These are phyloP conservation scores for Sinocyclocheilus rhinocerous DNA, from an alignment of 2,113 vertebrate genomes.

Conservation along the genomic window DNA sequence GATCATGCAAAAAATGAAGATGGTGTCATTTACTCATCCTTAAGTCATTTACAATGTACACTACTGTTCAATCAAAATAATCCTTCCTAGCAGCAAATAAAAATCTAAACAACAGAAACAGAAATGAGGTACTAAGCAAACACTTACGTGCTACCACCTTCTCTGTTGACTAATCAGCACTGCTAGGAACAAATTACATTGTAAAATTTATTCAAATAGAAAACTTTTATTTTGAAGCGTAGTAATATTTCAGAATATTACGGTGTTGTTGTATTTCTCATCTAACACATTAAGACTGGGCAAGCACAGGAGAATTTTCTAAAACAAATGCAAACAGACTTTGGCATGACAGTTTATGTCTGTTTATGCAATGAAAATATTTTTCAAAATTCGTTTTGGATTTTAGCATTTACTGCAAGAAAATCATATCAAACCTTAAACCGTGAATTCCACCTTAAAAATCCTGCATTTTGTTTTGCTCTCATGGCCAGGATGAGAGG, in stretches of 20 bases:
- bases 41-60: neutral
- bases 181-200: neutral
- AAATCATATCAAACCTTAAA: neutral
- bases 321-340: neutral
- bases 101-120: no score
- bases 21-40: neutral
- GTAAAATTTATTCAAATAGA: neutral
- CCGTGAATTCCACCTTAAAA: slow-evolving; percentile 44
- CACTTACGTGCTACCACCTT: no score
- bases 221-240: no score
- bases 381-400: neutral
- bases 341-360: neutral
- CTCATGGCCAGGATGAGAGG: slow-evolving; percentile 11
- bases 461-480: slow-evolving; percentile 20
- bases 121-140: no score
- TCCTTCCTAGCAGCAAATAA: no score
- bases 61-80: no score
- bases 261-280: no score
- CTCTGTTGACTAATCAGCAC: no score
- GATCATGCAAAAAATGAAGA: neutral
- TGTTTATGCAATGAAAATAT: neutral
- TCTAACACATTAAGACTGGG: no score
- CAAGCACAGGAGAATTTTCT: no score
- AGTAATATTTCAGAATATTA: no score
- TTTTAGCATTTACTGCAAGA: neutral